Conservation (phyloP, 1,140 invertebrate genomes). For the Pseudomyrmex gracilis region DNA sequence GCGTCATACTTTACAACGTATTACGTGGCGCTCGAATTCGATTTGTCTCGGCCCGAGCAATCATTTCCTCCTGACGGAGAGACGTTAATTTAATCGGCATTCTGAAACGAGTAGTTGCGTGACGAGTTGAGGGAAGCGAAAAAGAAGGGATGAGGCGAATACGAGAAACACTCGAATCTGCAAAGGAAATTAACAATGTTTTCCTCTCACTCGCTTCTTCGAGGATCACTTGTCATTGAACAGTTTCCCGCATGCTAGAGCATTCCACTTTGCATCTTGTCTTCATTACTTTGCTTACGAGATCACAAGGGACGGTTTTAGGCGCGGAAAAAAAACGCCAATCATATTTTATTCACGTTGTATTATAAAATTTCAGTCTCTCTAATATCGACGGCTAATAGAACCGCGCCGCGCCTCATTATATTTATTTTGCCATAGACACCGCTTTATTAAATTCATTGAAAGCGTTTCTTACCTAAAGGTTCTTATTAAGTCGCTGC, state of each 20-base stretch:
- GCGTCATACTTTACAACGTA: constrained; percentile 51
- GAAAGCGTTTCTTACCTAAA: constrained; percentile 5
- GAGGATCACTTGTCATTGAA: constrained; percentile 75
- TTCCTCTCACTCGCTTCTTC: constrained; percentile 74
- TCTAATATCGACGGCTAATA: constrained; percentile 33
- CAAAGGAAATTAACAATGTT: constrained; percentile 80
- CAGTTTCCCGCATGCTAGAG: constrained; percentile 67
- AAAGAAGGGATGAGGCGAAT: constrained; percentile 29
- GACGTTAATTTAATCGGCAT: constrained; percentile 77
- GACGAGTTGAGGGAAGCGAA: constrained; percentile 42
- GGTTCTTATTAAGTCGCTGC: constrained; percentile 39
- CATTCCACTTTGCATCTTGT: constrained; percentile 72
- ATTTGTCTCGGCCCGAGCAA: constrained; percentile 68
- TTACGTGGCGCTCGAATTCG: constrained; percentile 67
- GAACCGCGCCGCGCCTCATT: constrained; percentile 2
- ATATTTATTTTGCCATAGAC: constrained; percentile 22
- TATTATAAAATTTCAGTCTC: constrained; percentile 30
- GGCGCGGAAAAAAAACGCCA: background rate
- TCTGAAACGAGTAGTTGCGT: constrained; percentile 68
- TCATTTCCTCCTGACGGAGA: constrained; percentile 64
- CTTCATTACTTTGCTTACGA: constrained; percentile 56
- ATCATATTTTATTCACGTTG: constrained; percentile 7
- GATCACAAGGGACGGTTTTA: background rate
- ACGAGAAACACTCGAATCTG: constrained; percentile 73
- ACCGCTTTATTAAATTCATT: constrained; percentile 48